Evolutionary conservation across 2,113 vertebrate genomes (phyloP).

Genomic region (Phalacrocorax aristotelis): DNA sequence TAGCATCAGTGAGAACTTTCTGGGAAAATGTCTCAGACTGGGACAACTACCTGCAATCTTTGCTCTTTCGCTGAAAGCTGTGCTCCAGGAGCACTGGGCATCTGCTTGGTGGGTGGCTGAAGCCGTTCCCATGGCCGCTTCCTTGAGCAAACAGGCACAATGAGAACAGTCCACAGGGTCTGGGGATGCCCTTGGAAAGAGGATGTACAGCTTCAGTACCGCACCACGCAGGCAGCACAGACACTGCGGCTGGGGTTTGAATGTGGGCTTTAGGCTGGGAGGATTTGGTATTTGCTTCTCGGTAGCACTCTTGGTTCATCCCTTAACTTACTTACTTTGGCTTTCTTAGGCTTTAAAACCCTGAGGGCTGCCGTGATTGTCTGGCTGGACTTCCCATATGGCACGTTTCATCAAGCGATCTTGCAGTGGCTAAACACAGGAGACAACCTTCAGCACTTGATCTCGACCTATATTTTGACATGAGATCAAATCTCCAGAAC

Average conservation of each 20-base stretch:
- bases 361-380: rapidly evolving
- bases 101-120: not conserved
- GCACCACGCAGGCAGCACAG: not conserved
- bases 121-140: rapidly evolving
- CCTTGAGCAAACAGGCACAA: not conserved
- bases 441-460: not conserved
- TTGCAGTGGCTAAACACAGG: not conserved
- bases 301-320: not conserved
- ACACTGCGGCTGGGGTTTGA: rapidly evolving
- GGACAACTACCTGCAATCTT: rapidly evolving
- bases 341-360: not conserved
- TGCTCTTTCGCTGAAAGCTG: not conserved
- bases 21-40: not conserved
- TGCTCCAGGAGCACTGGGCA: not conserved
- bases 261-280: not conserved
- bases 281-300: not conserved
- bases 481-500: not conserved
- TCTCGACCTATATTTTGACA: not conserved
- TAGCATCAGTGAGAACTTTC: not conserved
- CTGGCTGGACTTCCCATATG: not conserved
- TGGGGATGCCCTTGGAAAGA: too few relatives aligned
- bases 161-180: rapidly evolving
- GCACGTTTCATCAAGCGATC: too few relatives aligned
- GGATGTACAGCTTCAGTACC: rapidly evolving
- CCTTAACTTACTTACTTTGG: not conserved